Evolutionary conservation across 2,888 invertebrate species (phyloP).

Genomic region (Epinotia bilunana): DNA sequence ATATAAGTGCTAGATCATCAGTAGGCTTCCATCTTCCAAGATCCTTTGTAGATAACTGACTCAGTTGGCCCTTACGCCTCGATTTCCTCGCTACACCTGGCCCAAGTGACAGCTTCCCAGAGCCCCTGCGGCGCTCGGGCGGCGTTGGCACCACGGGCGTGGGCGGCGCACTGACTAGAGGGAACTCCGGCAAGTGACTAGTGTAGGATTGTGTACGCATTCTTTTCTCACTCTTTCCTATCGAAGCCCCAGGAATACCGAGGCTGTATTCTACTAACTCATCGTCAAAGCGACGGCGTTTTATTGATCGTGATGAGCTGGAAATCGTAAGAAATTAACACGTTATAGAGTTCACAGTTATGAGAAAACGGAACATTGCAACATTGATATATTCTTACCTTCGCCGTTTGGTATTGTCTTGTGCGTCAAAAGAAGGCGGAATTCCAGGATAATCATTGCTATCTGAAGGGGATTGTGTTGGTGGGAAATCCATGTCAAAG

Average conservation of each 20-base stretch:
- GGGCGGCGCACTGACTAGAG: conserved; percentile 53
- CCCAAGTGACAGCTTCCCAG: conserved; percentile 73
- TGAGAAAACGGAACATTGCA: background rate
- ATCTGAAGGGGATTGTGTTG: conserved; percentile 73
- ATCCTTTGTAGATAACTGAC: conserved; percentile 91
- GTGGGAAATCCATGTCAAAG: conserved; percentile 73
- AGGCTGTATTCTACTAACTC: conserved; percentile 97
- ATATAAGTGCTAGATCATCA: conserved; percentile 97
- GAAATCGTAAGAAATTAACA: conserved; percentile 51
- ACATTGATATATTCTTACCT: conserved; percentile 62
- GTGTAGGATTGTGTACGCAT: conserved; percentile 81
- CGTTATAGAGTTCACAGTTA: background rate
- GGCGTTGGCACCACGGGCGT: conserved; percentile 60
- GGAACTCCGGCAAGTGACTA: conserved; percentile 81
- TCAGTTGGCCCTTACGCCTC: conserved; percentile 87
- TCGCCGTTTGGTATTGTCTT: conserved; percentile 79
- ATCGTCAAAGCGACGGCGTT: conserved; percentile 97
- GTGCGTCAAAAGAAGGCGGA: conserved; percentile 64
- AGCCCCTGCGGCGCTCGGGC: conserved; percentile 67
- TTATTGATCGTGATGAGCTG: conserved; percentile 97
- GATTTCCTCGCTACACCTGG: conserved; percentile 76
- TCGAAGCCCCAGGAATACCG: conserved; percentile 85
- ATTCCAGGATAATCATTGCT: conserved; percentile 74
- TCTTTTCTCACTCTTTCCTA: conserved; percentile 77
- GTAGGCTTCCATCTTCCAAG: conserved; percentile 98